Evolutionary conservation across 2,797 vertebrate species (phyloP).

Genomic region (Chaunax sp.): DNA sequence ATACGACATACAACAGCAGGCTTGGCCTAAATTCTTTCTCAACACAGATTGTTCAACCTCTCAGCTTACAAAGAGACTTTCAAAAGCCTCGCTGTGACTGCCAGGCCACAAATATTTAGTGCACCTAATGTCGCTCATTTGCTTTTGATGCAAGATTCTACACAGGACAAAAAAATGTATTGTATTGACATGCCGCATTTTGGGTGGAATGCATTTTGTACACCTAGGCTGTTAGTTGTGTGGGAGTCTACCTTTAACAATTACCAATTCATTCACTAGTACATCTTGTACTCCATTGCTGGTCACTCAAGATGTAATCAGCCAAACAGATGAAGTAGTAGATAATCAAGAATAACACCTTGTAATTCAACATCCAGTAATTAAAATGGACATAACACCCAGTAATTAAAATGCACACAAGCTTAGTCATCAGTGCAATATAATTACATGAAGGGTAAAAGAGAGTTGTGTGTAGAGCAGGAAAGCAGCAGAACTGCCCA

Average conservation of each 20-base stretch:
- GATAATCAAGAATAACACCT: not conserved
- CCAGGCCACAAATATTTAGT: not conserved
- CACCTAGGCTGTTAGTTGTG: too few species aligned
- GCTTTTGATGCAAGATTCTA: slow-evolving; percentile 14
- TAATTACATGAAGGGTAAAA: slow-evolving; percentile 3
- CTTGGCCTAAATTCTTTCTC: slow-evolving; percentile 54
- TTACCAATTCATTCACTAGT: slow-evolving; percentile 8
- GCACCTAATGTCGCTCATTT: slow-evolving; percentile 1
- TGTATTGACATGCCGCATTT: too few species aligned
- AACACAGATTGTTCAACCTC: slow-evolving; percentile 29
- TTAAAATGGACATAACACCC: too few species aligned
- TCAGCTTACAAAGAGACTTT: slow-evolving; percentile 58
- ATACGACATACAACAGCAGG: slow-evolving; percentile 35
- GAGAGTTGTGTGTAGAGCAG: slow-evolving; percentile 6
- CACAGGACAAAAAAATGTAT: not conserved
- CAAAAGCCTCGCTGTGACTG: slow-evolving; percentile 32
- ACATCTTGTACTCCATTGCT: too few species aligned
- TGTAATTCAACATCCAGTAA: too few species aligned
- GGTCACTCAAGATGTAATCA: not conserved
- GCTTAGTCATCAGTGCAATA: slow-evolving; percentile 2
- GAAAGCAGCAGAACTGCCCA: slow-evolving; percentile 13
- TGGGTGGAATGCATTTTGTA: too few species aligned
- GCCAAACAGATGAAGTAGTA: slow-evolving; percentile 17
- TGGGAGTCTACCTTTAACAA: too few species aligned
- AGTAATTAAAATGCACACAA: slow-evolving; percentile 31